Evolutionary conservation across 2,888 invertebrate genomes (phyloP).

Genomic region (Elegia similella): DNA sequence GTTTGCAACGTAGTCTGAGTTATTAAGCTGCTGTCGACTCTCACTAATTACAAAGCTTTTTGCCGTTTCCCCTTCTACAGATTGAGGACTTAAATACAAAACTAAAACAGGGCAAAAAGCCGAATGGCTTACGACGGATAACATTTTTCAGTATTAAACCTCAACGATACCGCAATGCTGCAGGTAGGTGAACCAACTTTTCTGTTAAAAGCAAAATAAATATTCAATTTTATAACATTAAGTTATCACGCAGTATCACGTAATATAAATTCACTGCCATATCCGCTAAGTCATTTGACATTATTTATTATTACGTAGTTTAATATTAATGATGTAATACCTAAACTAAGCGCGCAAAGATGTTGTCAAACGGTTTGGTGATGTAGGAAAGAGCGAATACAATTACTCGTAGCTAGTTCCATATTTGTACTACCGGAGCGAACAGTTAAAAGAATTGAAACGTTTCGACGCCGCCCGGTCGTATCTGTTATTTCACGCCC

Average conservation of each 20-base stretch:
- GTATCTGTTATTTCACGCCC: conserved; percentile 10
- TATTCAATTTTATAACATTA: no score
- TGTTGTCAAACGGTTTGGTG: background rate
- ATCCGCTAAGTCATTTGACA: no score
- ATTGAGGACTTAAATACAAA: conserved; percentile 42
- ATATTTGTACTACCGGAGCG: background rate
- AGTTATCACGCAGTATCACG: no score
- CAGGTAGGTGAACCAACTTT: conserved; percentile 3
- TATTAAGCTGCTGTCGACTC: conserved; percentile 48
- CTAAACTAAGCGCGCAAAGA: background rate
- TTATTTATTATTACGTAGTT: no score
- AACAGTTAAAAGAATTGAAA: conserved; percentile 4
- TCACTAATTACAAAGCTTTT: conserved; percentile 49
- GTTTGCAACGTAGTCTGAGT: conserved; percentile 39
- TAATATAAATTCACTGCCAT: no score
- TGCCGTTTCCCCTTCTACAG: conserved; percentile 38
- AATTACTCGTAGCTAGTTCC: conserved; percentile 4
- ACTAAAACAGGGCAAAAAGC: conserved; percentile 30
- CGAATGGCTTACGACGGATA: conserved; percentile 10
- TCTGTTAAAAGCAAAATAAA: no score
- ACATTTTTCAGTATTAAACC: conserved; percentile 6
- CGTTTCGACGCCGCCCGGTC: conserved; percentile 1
- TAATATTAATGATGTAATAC: background rate
- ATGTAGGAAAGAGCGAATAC: background rate
- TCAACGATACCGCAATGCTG: conserved; percentile 1